Evolutionary conservation across 2,797 vertebrate species (phyloP).

Genomic region (Fistularia commersonii): DNA sequence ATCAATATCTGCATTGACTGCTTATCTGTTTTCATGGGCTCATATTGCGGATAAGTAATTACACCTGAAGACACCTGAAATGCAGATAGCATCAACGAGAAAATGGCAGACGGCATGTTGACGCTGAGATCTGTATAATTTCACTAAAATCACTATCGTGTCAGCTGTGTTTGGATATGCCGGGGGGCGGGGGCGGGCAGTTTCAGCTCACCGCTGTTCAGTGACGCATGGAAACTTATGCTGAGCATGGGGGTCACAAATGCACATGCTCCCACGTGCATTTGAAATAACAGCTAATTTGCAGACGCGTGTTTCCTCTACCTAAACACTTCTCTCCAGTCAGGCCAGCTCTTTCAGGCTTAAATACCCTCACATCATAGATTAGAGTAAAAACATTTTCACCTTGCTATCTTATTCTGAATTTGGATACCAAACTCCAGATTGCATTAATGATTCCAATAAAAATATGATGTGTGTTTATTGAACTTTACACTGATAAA

Average conservation of each 20-base stretch:
- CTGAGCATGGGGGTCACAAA: conserved; percentile 10
- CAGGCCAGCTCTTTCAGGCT: conserved; percentile 37
- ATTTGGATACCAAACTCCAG: too few relatives aligned
- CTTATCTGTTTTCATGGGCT: conserved; percentile 8
- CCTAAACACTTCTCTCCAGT: conserved; percentile 37
- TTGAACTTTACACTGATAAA: conserved; percentile 34
- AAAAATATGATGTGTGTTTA: conserved; percentile 28
- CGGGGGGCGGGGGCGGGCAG: neutral
- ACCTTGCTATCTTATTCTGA: too few relatives aligned
- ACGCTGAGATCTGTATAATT: conserved; percentile 29
- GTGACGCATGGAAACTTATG: conserved; percentile 28
- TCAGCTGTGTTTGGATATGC: conserved; percentile 1
- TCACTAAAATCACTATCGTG: conserved; percentile 29
- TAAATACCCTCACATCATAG: too few relatives aligned
- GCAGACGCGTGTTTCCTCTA: conserved; percentile 6
- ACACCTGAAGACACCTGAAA: conserved; percentile 17
- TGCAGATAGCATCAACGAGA: conserved; percentile 22
- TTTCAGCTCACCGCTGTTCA: conserved; percentile 8
- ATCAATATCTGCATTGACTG: conserved; percentile 31
- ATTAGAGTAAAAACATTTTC: too few relatives aligned
- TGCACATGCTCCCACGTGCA: conserved; percentile 31
- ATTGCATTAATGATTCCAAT: conserved; percentile 36
- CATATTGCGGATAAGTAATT: conserved; percentile 30
- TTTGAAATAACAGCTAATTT: conserved; percentile 18
- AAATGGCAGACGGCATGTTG: neutral